Conservation (phyloP, 2,113 vertebrate genomes). For the Rhinolophus ferrumequinum region DNA sequence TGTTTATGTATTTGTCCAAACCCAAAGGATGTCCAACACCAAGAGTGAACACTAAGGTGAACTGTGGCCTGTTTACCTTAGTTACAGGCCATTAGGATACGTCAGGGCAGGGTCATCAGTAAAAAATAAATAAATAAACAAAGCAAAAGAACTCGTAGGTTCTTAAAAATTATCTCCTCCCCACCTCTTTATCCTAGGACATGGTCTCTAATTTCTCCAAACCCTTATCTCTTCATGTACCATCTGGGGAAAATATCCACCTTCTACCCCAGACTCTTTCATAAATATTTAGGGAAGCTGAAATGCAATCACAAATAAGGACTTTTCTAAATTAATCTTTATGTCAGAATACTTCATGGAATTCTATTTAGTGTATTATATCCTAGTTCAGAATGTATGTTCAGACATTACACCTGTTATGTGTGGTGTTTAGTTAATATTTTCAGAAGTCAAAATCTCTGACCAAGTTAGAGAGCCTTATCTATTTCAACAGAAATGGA, state of each 20-base stretch:
- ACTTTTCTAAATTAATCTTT: background rate
- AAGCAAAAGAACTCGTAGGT: background rate
- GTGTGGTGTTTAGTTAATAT: background rate
- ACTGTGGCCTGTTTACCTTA: background rate
- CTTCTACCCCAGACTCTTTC: background rate
- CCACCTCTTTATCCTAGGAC: background rate
- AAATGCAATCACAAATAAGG: background rate
- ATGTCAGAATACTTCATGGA: background rate
- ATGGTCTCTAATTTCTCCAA: background rate
- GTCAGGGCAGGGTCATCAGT: background rate
- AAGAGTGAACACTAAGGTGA: background rate
- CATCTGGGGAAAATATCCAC: background rate
- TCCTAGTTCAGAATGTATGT: background rate
- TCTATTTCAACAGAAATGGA: background rate
- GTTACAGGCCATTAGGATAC: background rate
- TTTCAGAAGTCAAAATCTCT: background rate
- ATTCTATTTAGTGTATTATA: background rate
- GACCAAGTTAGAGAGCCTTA: background rate
- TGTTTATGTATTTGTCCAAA: background rate
- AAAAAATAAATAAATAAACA: background rate
- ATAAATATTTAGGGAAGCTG: background rate
- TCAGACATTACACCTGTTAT: background rate
- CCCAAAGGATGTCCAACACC: background rate
- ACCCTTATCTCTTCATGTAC: background rate
- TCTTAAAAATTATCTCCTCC: background rate